phyloP scores from a whole-genome alignment of 2,888 invertebrate species.

The Celastrina argiolus region DNA sequence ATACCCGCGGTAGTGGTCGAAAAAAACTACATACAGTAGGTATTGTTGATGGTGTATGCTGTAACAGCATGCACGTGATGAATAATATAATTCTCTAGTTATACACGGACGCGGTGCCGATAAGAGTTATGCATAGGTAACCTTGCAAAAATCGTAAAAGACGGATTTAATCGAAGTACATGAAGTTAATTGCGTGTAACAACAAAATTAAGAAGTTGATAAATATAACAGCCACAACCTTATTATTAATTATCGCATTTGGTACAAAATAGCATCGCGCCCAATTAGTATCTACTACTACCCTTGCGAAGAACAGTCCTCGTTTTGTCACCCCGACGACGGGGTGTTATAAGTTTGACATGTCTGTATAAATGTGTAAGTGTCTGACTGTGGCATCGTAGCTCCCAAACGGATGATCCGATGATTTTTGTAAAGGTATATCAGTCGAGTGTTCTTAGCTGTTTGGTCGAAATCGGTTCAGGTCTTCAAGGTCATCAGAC shows the following conservation, averaged over 20 bases:
- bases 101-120: not conserved
- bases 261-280: not conserved
- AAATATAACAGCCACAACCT: not conserved
- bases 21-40: too few relatives aligned
- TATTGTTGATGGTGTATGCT: too few relatives aligned
- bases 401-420: too few relatives aligned
- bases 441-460: too few relatives aligned
- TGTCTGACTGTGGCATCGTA: too few relatives aligned
- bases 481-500: too few relatives aligned
- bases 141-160: conserved; percentile 3
- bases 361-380: too few relatives aligned
- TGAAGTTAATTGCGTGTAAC: not conserved
- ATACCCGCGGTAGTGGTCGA: too few relatives aligned
- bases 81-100: not conserved
- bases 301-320: not conserved
- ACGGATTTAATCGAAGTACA: not conserved
- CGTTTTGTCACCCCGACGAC: too few relatives aligned
- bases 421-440: too few relatives aligned
- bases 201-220: not conserved
- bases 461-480: too few relatives aligned
- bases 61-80: not conserved
- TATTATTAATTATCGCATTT: not conserved
- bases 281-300: not conserved
- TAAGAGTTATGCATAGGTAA: not conserved
- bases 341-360: too few relatives aligned